Conservation (phyloP, 2,113 vertebrate species). For the Bambusicola thoracicus region DNA sequence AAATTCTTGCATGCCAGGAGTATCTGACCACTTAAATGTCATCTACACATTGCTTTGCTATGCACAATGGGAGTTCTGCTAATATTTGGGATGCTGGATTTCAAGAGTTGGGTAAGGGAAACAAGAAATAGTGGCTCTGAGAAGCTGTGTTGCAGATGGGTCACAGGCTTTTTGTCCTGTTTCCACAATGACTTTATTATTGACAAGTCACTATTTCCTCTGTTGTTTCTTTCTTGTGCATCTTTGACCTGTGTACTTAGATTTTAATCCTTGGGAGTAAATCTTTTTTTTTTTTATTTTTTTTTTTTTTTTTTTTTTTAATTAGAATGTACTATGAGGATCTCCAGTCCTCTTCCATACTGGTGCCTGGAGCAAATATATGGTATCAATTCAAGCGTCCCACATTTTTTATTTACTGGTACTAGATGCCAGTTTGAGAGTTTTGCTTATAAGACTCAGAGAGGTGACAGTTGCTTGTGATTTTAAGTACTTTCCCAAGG, state of each 20-base stretch:
- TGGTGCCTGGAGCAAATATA: rapidly evolving
- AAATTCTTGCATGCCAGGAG: background rate
- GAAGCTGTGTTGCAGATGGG: background rate
- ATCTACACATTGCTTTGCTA: background rate
- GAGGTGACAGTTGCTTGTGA: background rate
- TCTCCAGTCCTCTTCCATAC: background rate
- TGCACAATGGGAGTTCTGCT: background rate
- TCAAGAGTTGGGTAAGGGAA: background rate
- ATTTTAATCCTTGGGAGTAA: background rate
- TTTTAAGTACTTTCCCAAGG: background rate
- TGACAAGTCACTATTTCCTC: background rate
- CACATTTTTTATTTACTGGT: background rate
- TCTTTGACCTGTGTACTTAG: background rate
- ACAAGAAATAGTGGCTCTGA: background rate
- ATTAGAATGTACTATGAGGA: background rate
- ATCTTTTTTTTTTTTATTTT: background rate
- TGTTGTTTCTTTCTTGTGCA: background rate
- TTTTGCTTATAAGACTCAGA: background rate
- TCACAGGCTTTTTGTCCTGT: background rate
- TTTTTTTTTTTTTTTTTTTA: background rate
- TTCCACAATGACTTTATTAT: background rate
- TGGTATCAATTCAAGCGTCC: rapidly evolving
- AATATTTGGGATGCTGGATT: background rate
- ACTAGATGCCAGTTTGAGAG: background rate
- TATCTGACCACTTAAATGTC: slow-evolving; percentile 3